phyloP scores from a whole-genome alignment of 2,797 vertebrate species.

The Syndactyla subalaris region DNA sequence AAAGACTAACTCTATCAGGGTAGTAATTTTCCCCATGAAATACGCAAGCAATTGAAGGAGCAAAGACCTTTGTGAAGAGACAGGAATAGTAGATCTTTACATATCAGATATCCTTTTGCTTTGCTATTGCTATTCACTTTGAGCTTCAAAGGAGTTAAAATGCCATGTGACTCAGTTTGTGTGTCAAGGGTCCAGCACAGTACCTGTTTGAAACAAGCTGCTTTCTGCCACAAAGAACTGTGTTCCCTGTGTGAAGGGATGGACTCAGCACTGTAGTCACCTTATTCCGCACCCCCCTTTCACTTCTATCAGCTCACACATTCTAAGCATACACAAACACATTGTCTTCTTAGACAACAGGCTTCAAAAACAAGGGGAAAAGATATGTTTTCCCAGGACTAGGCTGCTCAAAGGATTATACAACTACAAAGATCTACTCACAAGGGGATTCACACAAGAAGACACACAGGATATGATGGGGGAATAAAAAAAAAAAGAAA shows the following conservation, averaged over 20 bases:
- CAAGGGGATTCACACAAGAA: not conserved
- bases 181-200: not conserved
- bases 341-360: not conserved
- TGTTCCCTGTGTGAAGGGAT: not conserved
- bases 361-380: constrained; percentile 13
- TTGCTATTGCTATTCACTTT: not conserved
- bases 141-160: not conserved
- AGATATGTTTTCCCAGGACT: not conserved
- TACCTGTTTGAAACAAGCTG: not conserved
- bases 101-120: not conserved
- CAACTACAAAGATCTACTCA: not conserved
- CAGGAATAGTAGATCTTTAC: fast-evolving
- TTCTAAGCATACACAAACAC: not conserved
- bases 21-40: constrained; percentile 59
- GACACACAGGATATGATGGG: not conserved
- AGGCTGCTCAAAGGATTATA: constrained; percentile 1
- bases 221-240: not conserved
- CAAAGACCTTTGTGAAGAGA: constrained; percentile 17
- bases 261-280: fast-evolving
- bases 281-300: not conserved
- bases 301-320: not conserved
- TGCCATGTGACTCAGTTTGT: not conserved
- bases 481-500: not conserved
- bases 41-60: constrained; percentile 52
- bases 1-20: constrained; percentile 46